These are phyloP conservation scores for Petrolisthes cinctipes DNA, from an alignment of 2,888 invertebrate genomes.

Conservation along the genomic window DNA sequence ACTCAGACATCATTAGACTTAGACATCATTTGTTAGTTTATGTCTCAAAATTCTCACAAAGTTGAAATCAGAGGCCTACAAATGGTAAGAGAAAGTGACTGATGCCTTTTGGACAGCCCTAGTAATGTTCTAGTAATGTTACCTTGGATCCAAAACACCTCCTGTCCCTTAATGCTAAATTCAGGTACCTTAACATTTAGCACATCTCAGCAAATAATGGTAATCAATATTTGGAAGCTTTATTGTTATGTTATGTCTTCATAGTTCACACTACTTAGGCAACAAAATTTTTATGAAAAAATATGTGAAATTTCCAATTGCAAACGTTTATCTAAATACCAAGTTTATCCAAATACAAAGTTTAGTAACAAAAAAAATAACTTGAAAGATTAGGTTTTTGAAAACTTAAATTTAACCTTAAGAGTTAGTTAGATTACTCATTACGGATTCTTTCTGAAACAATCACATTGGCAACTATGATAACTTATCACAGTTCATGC, in stretches of 20 bases:
- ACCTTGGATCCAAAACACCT: slow-evolving; percentile 46
- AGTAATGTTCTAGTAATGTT: slow-evolving; percentile 26
- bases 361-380: neutral
- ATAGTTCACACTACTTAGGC: slow-evolving; percentile 10
- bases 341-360: neutral
- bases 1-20: too few relatives aligned
- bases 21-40: too few relatives aligned
- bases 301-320: slow-evolving; percentile 2
- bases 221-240: neutral
- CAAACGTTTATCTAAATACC: slow-evolving; percentile 1
- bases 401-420: slow-evolving; percentile 21
- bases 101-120: neutral
- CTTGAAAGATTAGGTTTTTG: neutral
- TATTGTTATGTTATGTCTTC: slow-evolving; percentile 39
- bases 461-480: slow-evolving; percentile 51
- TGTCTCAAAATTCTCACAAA: neutral
- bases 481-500: slow-evolving; percentile 52
- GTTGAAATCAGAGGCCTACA: neutral
- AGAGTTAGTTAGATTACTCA: slow-evolving; percentile 16
- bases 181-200: slow-evolving; percentile 60
- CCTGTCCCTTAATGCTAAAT: slow-evolving; percentile 56
- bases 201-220: slow-evolving; percentile 47
- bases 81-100: neutral
- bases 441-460: slow-evolving; percentile 46
- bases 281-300: neutral